These are phyloP conservation scores for Pitta sordida DNA, from an alignment of 2,113 vertebrate species.

Conservation along the genomic window DNA sequence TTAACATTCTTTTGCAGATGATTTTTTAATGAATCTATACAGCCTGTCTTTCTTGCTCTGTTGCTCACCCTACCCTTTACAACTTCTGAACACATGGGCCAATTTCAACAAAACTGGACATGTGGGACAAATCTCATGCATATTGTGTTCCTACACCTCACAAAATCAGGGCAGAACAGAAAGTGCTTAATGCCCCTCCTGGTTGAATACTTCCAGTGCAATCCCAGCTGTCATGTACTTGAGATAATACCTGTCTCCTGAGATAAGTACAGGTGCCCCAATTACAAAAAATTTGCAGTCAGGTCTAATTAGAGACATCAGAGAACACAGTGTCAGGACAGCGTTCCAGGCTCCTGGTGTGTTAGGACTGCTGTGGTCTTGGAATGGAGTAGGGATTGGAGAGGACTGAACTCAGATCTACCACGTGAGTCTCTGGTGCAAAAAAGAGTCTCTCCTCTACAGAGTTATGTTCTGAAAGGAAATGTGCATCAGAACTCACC, in stretches of 20 bases:
- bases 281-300: fast-evolving
- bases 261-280: neutral
- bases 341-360: neutral
- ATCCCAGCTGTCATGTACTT: neutral
- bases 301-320: neutral
- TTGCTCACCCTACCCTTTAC: neutral
- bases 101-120: neutral
- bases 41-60: neutral
- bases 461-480: neutral
- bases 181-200: neutral
- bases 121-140: neutral
- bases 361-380: neutral
- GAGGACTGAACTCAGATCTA: neutral
- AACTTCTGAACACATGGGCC: neutral
- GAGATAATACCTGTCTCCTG: neutral
- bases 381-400: neutral
- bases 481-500: neutral
- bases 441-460: neutral
- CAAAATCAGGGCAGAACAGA: neutral
- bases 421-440: neutral
- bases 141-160: neutral
- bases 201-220: neutral
- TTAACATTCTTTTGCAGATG: neutral
- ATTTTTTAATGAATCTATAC: neutral
- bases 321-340: neutral